A percentile compares a stretch with the other conserved stretches of the same genome.
Evolutionary conservation across 2,888 invertebrate species (phyloP).

Genomic region (Lycia hirtaria): DNA sequence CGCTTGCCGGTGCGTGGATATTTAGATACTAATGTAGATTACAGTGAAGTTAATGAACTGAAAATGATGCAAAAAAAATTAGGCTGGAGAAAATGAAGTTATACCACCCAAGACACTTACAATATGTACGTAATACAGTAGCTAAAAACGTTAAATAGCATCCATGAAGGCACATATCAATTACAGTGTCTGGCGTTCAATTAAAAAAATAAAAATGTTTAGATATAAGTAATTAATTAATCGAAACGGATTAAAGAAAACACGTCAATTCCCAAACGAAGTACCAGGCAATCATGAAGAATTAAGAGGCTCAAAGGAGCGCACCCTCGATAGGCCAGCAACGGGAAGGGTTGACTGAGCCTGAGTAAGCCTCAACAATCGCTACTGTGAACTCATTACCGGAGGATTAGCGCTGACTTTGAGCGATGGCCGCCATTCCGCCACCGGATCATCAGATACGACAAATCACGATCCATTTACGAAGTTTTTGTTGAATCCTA

Average conservation of each 20-base stretch:
- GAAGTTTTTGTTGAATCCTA: conserved; percentile 42
- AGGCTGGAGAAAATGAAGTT: too few relatives aligned
- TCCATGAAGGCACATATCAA: too few relatives aligned
- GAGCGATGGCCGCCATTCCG: conserved; percentile 70
- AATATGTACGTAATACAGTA: too few relatives aligned
- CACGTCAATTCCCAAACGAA: conserved; percentile 1
- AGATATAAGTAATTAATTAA: not conserved
- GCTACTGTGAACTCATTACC: conserved; percentile 79
- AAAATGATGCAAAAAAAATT: too few relatives aligned
- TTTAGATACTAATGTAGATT: too few relatives aligned
- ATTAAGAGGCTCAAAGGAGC: conserved; percentile 23
- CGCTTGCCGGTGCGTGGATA: too few relatives aligned
- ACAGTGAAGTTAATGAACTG: too few relatives aligned
- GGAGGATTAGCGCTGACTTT: conserved; percentile 77
- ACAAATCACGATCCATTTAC: conserved; percentile 66
- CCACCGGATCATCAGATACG: conserved; percentile 58
- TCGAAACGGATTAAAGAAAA: not conserved
- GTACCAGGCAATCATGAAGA: conserved; percentile 22
- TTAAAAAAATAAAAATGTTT: too few relatives aligned
- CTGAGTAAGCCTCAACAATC: conserved; percentile 64
- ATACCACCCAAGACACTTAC: too few relatives aligned
- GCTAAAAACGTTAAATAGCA: too few relatives aligned
- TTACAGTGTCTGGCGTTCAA: too few relatives aligned
- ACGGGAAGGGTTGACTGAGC: conserved; percentile 46
- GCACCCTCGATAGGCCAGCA: conserved; percentile 25